Base-by-base conservation (phyloP, 2,888 invertebrate species). In the Melipona beecheii region DNA sequence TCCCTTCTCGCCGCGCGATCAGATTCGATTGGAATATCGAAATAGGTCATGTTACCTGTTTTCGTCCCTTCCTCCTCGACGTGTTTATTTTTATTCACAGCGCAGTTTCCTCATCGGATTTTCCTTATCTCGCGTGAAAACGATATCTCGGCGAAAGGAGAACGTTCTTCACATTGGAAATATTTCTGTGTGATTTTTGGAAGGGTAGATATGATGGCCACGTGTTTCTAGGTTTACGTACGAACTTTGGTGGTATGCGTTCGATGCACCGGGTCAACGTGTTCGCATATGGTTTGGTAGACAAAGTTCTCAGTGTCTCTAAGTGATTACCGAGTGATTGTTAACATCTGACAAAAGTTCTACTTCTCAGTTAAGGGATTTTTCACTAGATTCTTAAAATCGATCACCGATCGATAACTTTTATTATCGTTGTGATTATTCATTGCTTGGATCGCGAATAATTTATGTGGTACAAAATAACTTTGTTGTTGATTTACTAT, bases 41-140 rank as follows among this genome's bases (percentile, higher is more conserved):
- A 68, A 82, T 71, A 36, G 75, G 80, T 80, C 75, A 56, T 19
- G 24, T 36, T 60, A 74, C 17, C 62, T 68, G 64, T 74, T 74
- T 72, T 21, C 43, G 52, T 21, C 36, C 58, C 49, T 27, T 49
- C 21, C 65, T 43, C 27, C 4, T 9, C 31, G 21, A 21, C 21
- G 49, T 72, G 65, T 74, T 75, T 75, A 75, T 75, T 75, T 75
- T 75, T 75, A 75, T 43, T 19, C 74, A 27, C 15, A 56, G 27
- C 56, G 27, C 65, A 5, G 43, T 66, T 65, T 15, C 54, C n/a
- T 27, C 9, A 43, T 54, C 21, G 24, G 56, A 65, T 65, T 56
- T 65, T 43, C 65, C 36, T 24, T 36, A 4, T 2, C 24, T 15
- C 4, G 9, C 1, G 21, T 52, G 27, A 36, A 19, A 19, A 15